Evolutionary conservation across 1,140 invertebrate species (phyloP).

Genomic region (Platyura marginata): DNA sequence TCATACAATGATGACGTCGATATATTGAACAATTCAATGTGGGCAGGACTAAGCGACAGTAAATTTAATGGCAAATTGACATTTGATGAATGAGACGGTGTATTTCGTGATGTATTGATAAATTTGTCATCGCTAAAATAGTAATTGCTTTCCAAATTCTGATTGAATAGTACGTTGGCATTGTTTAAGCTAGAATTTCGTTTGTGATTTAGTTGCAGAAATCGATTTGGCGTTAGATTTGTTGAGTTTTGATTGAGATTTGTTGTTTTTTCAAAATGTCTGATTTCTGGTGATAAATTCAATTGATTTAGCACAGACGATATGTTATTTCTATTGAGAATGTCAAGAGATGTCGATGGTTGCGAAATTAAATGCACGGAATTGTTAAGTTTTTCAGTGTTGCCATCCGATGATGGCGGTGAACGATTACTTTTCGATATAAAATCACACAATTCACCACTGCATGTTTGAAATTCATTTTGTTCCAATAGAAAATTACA

Average conservation of each 20-base stretch:
- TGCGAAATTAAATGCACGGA: not conserved
- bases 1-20: not conserved
- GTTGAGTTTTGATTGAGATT: not conserved
- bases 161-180: not conserved
- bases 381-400: conserved; percentile 1
- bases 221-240: not conserved
- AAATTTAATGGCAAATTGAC: not conserved
- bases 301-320: not conserved
- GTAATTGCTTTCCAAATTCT: not conserved
- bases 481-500: not conserved
- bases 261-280: not conserved
- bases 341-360: not conserved
- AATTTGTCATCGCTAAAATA: not conserved
- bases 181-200: not conserved
- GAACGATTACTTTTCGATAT: not conserved
- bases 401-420: not conserved
- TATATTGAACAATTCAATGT: not conserved
- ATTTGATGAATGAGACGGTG: not conserved
- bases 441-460: too few species aligned
- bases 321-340: not conserved
- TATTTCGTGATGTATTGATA: not conserved
- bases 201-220: not conserved
- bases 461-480: not conserved
- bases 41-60: too few species aligned
- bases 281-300: not conserved